Evolutionary conservation across 2,888 invertebrate genomes (phyloP), one percentile per base, ranked within the genome.

Genomic region (Scaptodrosophila latifasciaeformis): DNA sequence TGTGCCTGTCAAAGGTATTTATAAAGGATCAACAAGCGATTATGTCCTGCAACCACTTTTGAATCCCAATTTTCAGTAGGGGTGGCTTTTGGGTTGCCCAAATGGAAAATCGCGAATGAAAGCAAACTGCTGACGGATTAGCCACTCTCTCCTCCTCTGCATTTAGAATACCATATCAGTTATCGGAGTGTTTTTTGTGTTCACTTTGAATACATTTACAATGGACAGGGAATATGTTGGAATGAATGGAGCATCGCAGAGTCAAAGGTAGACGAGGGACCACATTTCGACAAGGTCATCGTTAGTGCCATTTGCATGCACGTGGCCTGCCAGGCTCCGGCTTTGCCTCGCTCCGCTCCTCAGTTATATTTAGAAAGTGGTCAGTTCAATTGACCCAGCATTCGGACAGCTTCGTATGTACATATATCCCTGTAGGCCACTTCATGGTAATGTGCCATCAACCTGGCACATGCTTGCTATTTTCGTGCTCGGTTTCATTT

Each of bases 21-120:
- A 74, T 67, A 77, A 70, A 74, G 81, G 81, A 80, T 80, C 70
- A 80, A 77, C 81, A 80, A 65, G 81, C 75, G 75, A 77, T 75
- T 75, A 77, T 45, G 65, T 67, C 57, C 70, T 61, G 63, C 64
- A 53, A 56, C 49, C 74, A 72, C 70, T 77, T 67, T 58, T 49
- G 31, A 49, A 24, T 15, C 17, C 19, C 34, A n/a, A n/a, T n/a
- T n/a, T n/a, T n/a, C n/a, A 27, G 17, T 27, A 30, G 31, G 42
- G 19, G 12, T 6, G n/a, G 18, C 10, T 15, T 17, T 13, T 24
- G 40, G 15, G 19, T 12, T 18, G 27, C n/a, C 13, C 12, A 27
- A 39, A 29, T 27, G 30, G 12, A 24, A 21, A 47, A 27, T 15
- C 40, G 34, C 54, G 49, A 49, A 49, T 49, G 40, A 24, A 13